phyloP scores from a whole-genome alignment of 2,888 invertebrate species.

The Drosophila cracens region DNA sequence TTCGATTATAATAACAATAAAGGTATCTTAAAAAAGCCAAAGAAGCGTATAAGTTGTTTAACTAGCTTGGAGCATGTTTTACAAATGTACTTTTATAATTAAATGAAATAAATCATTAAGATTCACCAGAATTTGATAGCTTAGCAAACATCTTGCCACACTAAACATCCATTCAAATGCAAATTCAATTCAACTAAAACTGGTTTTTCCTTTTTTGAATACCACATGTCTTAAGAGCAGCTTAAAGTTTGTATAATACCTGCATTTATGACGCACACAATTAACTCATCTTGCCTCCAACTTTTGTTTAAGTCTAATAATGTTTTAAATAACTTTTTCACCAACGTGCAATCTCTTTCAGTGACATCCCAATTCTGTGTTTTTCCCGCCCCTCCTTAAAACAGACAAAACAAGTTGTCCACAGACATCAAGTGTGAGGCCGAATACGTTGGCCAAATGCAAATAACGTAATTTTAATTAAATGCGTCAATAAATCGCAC shows the following conservation, averaged over 20 bases:
- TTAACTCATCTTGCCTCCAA: background rate
- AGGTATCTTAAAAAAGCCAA: background rate
- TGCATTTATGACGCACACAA: background rate
- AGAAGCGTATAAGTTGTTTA: background rate
- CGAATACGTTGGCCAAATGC: slow-evolving; percentile 40
- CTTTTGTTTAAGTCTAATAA: slow-evolving; percentile 30
- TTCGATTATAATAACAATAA: background rate
- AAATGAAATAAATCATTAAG: background rate
- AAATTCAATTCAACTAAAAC: background rate
- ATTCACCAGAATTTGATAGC: background rate
- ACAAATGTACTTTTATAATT: background rate
- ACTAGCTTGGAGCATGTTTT: background rate
- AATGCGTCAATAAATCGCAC: slow-evolving; percentile 67
- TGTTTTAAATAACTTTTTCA: slow-evolving; percentile 1
- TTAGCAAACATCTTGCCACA: background rate
- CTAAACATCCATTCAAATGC: background rate
- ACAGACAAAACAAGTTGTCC: background rate
- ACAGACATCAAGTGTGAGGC: slow-evolving; percentile 18
- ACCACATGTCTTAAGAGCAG: slow-evolving; percentile 3
- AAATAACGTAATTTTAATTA: slow-evolving; percentile 70
- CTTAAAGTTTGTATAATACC: background rate
- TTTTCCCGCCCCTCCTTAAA: background rate
- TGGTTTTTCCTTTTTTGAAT: background rate
- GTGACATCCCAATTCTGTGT: background rate
- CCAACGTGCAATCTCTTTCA: slow-evolving; percentile 6